Conservation (phyloP, 2,797 vertebrate genomes). For the Momotus momota region DNA sequence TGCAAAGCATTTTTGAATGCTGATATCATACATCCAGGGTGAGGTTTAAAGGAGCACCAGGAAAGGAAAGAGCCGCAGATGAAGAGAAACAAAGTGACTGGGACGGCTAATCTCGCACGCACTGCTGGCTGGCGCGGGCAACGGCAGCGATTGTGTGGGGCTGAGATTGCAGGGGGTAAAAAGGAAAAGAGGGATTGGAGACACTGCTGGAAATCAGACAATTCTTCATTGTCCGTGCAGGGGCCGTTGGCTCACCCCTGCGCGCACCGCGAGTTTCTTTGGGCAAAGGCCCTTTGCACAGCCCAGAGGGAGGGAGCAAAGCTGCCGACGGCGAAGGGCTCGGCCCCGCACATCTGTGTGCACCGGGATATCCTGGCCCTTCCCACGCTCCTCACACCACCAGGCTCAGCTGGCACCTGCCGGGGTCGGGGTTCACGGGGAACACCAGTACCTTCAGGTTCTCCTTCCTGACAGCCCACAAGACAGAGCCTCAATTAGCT, state of each 20-base stretch:
- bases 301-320: neutral
- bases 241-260: neutral
- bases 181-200: conserved; percentile 12
- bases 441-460: neutral
- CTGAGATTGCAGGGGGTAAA: neutral
- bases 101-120: neutral
- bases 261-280: neutral
- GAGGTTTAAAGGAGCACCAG: conserved; percentile 22
- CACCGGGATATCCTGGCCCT: neutral
- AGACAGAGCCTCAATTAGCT: neutral
- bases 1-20: conserved; percentile 61
- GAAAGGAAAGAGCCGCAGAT: conserved; percentile 44
- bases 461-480: neutral
- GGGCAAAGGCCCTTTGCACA: neutral
- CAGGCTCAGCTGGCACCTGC: neutral
- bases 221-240: neutral
- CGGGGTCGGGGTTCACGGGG: neutral
- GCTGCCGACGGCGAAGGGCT: neutral
- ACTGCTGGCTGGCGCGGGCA: neutral
- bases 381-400: neutral
- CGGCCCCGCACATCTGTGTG: neutral
- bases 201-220: conserved; percentile 11
- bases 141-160: neutral
- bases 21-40: conserved; percentile 64
- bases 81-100: conserved; percentile 42